These are phyloP conservation scores for Oryctes rhinoceros DNA, from an alignment of 1,140 invertebrate species.

Conservation along the genomic window DNA sequence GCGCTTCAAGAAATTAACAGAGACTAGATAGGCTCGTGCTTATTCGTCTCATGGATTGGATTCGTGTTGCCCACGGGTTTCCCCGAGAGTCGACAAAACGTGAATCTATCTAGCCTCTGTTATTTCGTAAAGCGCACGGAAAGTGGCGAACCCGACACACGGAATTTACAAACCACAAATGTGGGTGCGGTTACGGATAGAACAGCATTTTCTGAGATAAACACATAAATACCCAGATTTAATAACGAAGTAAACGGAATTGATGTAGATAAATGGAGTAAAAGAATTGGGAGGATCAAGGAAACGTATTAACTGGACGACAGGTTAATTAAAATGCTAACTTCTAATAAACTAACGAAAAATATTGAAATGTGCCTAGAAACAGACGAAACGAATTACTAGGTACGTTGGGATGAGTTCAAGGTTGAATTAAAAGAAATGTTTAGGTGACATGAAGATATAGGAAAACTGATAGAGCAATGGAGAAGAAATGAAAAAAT, in stretches of 20 bases:
- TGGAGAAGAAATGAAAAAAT: too few species aligned
- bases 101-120: too few species aligned
- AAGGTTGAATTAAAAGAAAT: background rate
- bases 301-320: background rate
- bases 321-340: background rate
- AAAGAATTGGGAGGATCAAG: slow-evolving; percentile 1
- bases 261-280: slow-evolving; percentile 9
- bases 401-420: background rate
- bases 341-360: background rate
- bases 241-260: background rate
- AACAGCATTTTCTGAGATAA: slow-evolving; percentile 12
- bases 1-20: too few species aligned
- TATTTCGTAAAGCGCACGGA: too few species aligned
- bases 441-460: background rate
- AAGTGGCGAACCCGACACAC: too few species aligned
- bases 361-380: slow-evolving; percentile 1
- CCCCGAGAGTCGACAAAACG: too few species aligned
- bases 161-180: too few species aligned
- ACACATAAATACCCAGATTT: background rate
- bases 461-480: too few species aligned
- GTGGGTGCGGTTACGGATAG: too few species aligned
- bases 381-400: background rate
- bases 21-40: too few species aligned
- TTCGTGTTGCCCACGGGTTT: too few species aligned
- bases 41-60: too few species aligned